These are phyloP conservation scores for Geococcyx californianus DNA, from an alignment of 2,113 vertebrate species.

Conservation along the genomic window DNA sequence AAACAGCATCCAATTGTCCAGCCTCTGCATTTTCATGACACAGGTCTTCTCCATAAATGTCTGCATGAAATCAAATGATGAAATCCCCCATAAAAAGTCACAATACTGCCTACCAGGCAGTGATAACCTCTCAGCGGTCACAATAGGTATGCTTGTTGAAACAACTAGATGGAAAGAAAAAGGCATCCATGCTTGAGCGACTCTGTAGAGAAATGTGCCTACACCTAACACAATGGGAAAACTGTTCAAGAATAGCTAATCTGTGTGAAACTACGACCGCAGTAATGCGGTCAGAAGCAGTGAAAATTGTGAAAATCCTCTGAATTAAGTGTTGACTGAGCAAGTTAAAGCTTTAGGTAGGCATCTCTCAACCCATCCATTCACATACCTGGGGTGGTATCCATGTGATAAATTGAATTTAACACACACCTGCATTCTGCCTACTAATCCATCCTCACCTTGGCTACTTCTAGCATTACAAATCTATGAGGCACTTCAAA, in stretches of 20 bases:
- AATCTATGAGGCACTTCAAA: neutral
- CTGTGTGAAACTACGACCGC: neutral
- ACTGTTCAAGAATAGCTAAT: slow-evolving; percentile 22
- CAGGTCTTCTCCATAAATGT: neutral
- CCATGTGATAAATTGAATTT: slow-evolving; percentile 46
- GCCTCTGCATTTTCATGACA: neutral
- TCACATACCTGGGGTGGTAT: neutral
- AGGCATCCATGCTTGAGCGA: neutral
- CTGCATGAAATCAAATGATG: neutral
- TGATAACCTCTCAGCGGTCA: neutral
- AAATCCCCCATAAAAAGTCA: neutral
- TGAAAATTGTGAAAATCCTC: slow-evolving; percentile 33
- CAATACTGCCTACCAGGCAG: neutral
- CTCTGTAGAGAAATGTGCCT: neutral
- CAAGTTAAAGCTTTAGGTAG: slow-evolving; percentile 26
- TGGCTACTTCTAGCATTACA: neutral
- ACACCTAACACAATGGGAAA: slow-evolving; percentile 11
- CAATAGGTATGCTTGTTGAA: neutral
- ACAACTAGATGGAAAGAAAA: slow-evolving; percentile 11
- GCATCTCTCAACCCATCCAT: slow-evolving; percentile 1
- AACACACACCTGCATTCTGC: slow-evolving; percentile 14
- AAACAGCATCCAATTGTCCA: neutral
- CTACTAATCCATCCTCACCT: slow-evolving; percentile 29
- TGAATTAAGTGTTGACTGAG: slow-evolving; percentile 33
- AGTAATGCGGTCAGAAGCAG: neutral